phyloP scores from a whole-genome alignment of 2,113 vertebrate genomes.

The mouse (Mus musculus) region DNA sequence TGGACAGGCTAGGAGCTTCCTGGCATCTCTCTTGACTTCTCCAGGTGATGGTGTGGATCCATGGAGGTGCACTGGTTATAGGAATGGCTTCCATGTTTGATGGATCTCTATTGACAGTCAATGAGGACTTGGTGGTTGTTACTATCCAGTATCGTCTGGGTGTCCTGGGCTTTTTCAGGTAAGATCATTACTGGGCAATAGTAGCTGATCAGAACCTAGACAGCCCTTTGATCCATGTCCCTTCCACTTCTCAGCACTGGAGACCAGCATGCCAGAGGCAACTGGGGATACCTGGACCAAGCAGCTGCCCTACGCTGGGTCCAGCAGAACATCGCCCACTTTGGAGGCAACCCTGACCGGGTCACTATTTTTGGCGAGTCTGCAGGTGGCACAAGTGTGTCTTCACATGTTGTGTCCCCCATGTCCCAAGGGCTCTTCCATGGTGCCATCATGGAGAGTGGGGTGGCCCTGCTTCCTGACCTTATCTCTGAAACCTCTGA shows the following conservation, averaged over 20 bases:
- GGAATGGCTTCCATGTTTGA: neutral
- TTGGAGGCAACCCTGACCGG: constrained; percentile 88
- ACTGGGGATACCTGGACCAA: too few relatives aligned
- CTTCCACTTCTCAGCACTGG: constrained; percentile 85
- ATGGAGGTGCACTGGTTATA: neutral
- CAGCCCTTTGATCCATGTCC: neutral
- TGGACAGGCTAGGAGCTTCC: neutral
- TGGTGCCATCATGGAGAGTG: constrained; percentile 89
- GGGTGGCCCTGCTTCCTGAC: constrained; percentile 80
- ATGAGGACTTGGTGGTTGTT: constrained; percentile 57
- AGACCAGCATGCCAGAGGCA: constrained; percentile 81
- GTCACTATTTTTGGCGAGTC: constrained; percentile 88
- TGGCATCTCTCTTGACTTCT: neutral
- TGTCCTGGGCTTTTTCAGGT: constrained; percentile 78
- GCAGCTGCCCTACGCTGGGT: constrained; percentile 78
- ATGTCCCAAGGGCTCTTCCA: constrained; percentile 88
- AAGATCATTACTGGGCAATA: neutral
- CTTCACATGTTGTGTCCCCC: constrained; percentile 84
- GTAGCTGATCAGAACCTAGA: neutral
- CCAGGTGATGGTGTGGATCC: neutral
- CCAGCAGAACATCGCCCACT: constrained; percentile 80
- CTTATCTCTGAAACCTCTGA: constrained; percentile 61
- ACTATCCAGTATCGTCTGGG: constrained; percentile 73
- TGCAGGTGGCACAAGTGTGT: too few relatives aligned
- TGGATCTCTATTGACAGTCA: neutral